These are phyloP conservation scores for Sinocyclocheilus anshuiensis DNA, from an alignment of 2,113 vertebrate species.

Conservation along the genomic window DNA sequence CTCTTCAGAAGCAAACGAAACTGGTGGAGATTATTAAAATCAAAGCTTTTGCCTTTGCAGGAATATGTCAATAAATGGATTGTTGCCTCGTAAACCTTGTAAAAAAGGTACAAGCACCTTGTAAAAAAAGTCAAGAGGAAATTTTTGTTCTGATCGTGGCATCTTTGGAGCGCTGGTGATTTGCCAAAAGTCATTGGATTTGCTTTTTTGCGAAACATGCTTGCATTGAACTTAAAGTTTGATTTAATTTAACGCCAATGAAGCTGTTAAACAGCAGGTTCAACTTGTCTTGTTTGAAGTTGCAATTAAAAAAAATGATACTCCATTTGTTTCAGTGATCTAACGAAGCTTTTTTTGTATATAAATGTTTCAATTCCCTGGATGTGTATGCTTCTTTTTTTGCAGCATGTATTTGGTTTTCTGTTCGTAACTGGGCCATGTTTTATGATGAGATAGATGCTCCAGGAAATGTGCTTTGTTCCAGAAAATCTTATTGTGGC, in stretches of 20 bases:
- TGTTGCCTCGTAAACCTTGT: not conserved
- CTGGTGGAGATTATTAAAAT: not conserved
- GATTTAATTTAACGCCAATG: not conserved
- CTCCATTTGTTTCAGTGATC: not conserved
- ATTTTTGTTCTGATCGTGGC: not conserved
- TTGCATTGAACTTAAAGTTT: constrained; percentile 10
- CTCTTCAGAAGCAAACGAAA: not conserved
- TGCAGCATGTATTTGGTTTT: constrained; percentile 15
- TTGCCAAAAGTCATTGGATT: constrained; percentile 3
- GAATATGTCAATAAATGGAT: not conserved
- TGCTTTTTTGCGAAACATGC: not conserved
- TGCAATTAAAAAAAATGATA: not conserved
- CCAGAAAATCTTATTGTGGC: not conserved
- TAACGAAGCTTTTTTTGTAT: not conserved
- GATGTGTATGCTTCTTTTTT: not conserved
- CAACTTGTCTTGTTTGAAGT: not conserved
- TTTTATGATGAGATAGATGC: constrained; percentile 17
- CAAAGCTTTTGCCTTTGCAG: constrained; percentile 1
- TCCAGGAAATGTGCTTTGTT: constrained; percentile 5
- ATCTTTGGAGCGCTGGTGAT: not conserved
- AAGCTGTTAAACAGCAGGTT: not conserved
- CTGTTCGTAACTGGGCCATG: not conserved
- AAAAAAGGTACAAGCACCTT: not conserved
- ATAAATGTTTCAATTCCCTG: not conserved
- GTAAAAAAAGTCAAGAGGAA: not conserved